phyloP scores from a whole-genome alignment of 2,113 vertebrate genomes.

The Sprattus sprattus region DNA sequence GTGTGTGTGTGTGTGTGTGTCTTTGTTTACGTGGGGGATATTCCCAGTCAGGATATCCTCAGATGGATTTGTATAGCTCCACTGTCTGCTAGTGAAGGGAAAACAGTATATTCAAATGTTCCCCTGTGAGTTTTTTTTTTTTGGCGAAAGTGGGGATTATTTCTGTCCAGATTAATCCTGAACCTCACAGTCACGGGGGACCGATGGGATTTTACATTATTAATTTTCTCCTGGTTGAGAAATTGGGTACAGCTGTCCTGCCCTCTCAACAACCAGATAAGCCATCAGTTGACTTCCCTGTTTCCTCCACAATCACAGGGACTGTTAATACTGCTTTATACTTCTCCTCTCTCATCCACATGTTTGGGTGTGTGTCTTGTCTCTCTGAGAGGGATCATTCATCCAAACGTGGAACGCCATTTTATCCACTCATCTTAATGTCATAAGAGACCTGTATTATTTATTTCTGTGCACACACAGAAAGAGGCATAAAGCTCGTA shows the following conservation, averaged over 20 bases:
- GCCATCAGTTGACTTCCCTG: background rate
- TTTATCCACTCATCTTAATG: background rate
- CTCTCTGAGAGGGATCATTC: too few relatives aligned
- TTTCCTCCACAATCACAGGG: background rate
- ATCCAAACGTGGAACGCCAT: too few relatives aligned
- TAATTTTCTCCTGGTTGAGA: background rate
- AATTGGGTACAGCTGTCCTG: background rate
- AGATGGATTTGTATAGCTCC: background rate
- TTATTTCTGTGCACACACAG: too few relatives aligned
- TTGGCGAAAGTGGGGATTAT: conserved; percentile 3
- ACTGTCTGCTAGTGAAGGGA: background rate
- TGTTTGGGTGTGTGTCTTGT: background rate
- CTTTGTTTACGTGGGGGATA: conserved; percentile 53
- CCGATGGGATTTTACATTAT: background rate
- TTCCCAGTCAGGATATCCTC: conserved; percentile 28
- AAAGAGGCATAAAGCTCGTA: too few relatives aligned
- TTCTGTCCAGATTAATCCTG: conserved; percentile 13
- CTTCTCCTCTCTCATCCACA: background rate
- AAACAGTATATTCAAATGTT: background rate
- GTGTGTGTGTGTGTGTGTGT: background rate
- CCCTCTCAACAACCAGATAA: background rate
- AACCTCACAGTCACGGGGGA: background rate
- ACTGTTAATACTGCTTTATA: background rate
- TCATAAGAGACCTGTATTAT: background rate
- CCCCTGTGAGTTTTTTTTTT: background rate